Conservation (phyloP, 2,888 invertebrate genomes). For the Heliconius cydno region DNA sequence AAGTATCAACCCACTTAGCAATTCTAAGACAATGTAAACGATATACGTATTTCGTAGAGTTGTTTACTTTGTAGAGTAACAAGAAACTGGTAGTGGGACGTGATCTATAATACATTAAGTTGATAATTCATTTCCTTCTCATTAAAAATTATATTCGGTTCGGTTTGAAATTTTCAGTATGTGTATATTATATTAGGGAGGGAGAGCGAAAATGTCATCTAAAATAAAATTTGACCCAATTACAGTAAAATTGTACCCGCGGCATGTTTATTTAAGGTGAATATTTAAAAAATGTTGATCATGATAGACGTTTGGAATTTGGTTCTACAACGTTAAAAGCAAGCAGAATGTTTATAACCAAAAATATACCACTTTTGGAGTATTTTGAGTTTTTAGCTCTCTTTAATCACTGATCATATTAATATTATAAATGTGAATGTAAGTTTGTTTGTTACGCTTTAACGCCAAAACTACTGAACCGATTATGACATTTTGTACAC, state of each 20-base stretch:
- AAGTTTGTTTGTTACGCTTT: too few relatives aligned
- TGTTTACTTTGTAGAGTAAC: slow-evolving; percentile 25
- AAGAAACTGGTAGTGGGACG: slow-evolving; percentile 17
- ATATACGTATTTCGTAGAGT: slow-evolving; percentile 15
- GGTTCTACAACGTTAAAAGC: background rate
- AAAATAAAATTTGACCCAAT: slow-evolving; percentile 23
- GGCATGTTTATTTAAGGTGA: background rate
- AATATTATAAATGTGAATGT: too few relatives aligned
- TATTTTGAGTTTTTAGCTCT: background rate
- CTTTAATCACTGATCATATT: background rate
- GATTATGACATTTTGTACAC: too few relatives aligned
- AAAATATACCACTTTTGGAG: background rate
- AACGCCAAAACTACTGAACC: too few relatives aligned
- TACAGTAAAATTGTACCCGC: slow-evolving; percentile 10
- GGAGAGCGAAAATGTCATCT: slow-evolving; percentile 16
- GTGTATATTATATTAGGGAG: slow-evolving; percentile 13
- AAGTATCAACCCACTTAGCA: slow-evolving; percentile 26
- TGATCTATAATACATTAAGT: slow-evolving; percentile 25
- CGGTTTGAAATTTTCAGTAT: background rate
- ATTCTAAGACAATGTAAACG: slow-evolving; percentile 17
- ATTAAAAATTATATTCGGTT: background rate
- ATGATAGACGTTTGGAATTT: background rate
- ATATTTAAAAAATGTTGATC: background rate
- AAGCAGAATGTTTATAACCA: background rate
- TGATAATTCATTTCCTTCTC: slow-evolving; percentile 12